Percentiles rank a stretch among this genome's conserved stretches.
These are phyloP conservation scores for Hylaeus anthracinus DNA, from an alignment of 1,140 invertebrate species.

Conservation along the genomic window DNA sequence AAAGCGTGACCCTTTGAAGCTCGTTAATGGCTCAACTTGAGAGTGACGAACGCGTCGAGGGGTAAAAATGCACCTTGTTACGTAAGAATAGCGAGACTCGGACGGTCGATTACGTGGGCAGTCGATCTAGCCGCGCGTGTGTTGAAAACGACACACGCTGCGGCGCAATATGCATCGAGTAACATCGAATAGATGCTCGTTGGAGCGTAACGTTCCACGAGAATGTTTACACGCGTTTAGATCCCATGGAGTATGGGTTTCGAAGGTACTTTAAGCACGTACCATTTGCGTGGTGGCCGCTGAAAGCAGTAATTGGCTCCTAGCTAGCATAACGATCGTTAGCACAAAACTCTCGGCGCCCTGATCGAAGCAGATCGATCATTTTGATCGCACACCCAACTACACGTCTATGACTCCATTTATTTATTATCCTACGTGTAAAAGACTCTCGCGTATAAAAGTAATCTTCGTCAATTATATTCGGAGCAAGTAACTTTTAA, in stretches of 20 bases:
- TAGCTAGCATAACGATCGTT: slow-evolving; percentile 31
- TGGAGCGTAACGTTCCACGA: slow-evolving; percentile 64
- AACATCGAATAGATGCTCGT: slow-evolving; percentile 66
- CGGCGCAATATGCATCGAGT: slow-evolving; percentile 36
- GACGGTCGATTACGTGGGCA: slow-evolving; percentile 69
- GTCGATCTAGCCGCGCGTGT: slow-evolving; percentile 26
- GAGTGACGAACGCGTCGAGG: slow-evolving; percentile 26
- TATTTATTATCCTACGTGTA: background rate
- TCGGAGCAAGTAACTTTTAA: background rate
- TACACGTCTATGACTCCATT: background rate
- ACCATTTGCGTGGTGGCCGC: slow-evolving; percentile 24
- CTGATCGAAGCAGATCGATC: too few relatives aligned
- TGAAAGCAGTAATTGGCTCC: slow-evolving; percentile 23
- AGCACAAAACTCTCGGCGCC: background rate
- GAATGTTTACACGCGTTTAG: slow-evolving; percentile 32
- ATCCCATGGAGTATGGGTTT: background rate
- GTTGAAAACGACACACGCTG: slow-evolving; percentile 25
- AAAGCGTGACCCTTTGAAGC: background rate
- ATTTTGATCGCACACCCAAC: too few relatives aligned
- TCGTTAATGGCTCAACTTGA: background rate
- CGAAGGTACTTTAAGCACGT: slow-evolving; percentile 26
- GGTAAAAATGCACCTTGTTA: slow-evolving; percentile 64
- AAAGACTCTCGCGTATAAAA: background rate
- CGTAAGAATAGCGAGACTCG: slow-evolving; percentile 65
- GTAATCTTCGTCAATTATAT: background rate